Base-by-base conservation (phyloP, 2,797 vertebrate species). In the Poeciliopsis infans region DNA sequence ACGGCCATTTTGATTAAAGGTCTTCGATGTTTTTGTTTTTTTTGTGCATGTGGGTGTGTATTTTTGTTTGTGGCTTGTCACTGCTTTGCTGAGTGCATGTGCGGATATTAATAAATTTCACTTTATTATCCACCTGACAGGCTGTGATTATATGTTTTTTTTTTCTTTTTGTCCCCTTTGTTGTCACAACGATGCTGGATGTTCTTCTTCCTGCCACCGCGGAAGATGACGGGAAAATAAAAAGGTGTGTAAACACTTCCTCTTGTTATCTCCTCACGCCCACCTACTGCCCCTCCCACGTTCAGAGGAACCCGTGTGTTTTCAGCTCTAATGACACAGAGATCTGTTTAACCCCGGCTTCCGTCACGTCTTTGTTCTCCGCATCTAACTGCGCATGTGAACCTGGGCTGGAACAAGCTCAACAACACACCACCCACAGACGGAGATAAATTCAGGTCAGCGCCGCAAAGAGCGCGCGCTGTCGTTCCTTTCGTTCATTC, bases 61-160 rank as follows among this genome's bases (percentile, higher is more conserved):
- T 73, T 68, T 53, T 57, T 79, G 82, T 72, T 74, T 75, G 73
- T 33, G 20, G 10, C 46, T 51, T 25, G n/a, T 75, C 83, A 78
- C 82, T 87, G 79, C 77, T 75, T 68, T 61, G 43, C 69, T 76
- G 76, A 28, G 39, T 61, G 47, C 71, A 47, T 74, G 79, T 72
- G 75, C 75, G 80, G 76, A 83, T 88, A 87, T 86, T 84, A 87
- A 89, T 91, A 89, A 66, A 84, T 90, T 46, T 75, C 83, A 88
- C 80, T 87, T 85, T 72, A 88, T 90, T 88, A 78, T 86, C 46
- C 81, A 79, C 79, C 78, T 86, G 90, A 85, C 91, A 90, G 90
- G 76, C 83, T 83, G 72, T 87, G 86, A 90, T 91, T 88, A 87
- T 85, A 89, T 70, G 84, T 1, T 23, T 2, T 23, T 49, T 46